Conservation (phyloP, 2,888 invertebrate genomes). For the Pseudeuparius sepicola region DNA sequence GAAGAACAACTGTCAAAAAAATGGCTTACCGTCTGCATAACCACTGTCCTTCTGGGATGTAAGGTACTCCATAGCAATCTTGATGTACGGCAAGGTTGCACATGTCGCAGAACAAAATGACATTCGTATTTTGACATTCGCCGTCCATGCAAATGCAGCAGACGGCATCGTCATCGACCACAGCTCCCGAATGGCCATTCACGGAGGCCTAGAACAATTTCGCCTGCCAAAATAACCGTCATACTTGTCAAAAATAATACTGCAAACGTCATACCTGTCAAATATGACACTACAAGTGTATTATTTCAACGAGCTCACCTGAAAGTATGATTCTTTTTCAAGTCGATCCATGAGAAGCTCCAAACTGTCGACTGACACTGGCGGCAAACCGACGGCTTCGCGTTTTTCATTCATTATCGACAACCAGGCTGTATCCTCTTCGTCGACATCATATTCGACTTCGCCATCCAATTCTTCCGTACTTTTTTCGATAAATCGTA, state of each 20-base stretch:
- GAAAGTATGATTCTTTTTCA: constrained; percentile 96
- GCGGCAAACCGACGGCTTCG: constrained; percentile 56
- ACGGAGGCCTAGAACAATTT: constrained; percentile 50
- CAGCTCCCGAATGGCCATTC: constrained; percentile 59
- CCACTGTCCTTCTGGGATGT: constrained; percentile 70
- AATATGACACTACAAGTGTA: no score
- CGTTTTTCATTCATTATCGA: constrained; percentile 79
- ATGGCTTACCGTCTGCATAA: constrained; percentile 57
- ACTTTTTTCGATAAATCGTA: constrained; percentile 89
- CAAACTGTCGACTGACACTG: constrained; percentile 80
- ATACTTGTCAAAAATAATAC: no score
- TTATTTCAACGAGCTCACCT: no score
- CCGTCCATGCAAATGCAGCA: constrained; percentile 99
- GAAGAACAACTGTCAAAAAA: no score
- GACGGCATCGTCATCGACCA: constrained; percentile 95
- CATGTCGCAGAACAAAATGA: constrained; percentile 99
- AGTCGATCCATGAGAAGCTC: constrained; percentile 95
- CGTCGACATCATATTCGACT: constrained; percentile 95
- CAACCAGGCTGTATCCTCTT: constrained; percentile 95
- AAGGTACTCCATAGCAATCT: constrained; percentile 89
- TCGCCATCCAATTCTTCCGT: constrained; percentile 90
- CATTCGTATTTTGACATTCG: constrained; percentile 97
- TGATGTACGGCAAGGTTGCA: constrained; percentile 99
- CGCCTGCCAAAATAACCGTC: constrained; percentile 6
- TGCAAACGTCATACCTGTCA: no score